Evolutionary conservation across 2,888 invertebrate species (phyloP).

Genomic region (Alviniconcha strummeri): DNA sequence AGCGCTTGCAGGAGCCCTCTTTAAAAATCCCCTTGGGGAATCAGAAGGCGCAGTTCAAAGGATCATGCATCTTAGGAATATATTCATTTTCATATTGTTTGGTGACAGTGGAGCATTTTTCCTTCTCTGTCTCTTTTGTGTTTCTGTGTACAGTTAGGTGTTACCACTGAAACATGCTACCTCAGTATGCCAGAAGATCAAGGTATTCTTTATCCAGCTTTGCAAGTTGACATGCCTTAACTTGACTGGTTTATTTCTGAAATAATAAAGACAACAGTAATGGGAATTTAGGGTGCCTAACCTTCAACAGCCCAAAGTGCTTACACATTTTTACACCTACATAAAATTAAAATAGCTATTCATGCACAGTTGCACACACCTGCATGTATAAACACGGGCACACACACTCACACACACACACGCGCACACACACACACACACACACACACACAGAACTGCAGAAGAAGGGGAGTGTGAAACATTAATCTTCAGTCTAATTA

Average conservation of each 20-base stretch:
- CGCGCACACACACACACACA: slow-evolving; percentile 2
- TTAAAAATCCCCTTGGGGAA: no score
- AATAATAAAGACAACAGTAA: not conserved
- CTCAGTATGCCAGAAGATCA: not conserved
- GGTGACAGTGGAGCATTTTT: no score
- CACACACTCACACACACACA: slow-evolving; percentile 7
- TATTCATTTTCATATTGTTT: no score
- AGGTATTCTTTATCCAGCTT: not conserved
- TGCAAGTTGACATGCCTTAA: not conserved
- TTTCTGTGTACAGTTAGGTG: not conserved
- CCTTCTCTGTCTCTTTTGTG: not conserved
- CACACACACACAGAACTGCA: not conserved
- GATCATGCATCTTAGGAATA: no score
- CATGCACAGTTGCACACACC: slow-evolving; percentile 1
- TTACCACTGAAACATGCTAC: not conserved
- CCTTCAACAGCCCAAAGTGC: not conserved
- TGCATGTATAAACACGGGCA: not conserved
- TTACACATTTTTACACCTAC: not conserved
- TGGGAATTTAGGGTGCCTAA: no score
- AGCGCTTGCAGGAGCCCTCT: no score
- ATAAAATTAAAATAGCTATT: not conserved
- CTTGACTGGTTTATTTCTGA: not conserved
- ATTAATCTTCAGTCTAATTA: no score
- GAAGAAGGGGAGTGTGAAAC: no score
- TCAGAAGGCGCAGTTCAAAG: no score